Percentiles rank a stretch among this genome's conserved stretches.
These are phyloP conservation scores for Pantherophis vulpinus DNA, from an alignment of 2,797 vertebrate genomes.

Conservation along the genomic window DNA sequence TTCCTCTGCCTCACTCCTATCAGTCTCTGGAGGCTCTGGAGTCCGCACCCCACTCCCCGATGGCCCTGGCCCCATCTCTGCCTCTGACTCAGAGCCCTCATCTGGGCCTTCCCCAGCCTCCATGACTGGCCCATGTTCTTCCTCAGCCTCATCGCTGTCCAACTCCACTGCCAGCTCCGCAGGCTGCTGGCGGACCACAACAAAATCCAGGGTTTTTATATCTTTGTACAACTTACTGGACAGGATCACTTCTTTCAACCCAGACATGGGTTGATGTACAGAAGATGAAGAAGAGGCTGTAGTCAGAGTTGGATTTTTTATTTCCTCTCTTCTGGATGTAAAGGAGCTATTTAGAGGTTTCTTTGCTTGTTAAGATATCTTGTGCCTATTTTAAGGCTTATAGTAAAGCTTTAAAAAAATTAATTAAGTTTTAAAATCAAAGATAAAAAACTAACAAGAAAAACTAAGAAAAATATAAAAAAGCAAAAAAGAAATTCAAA, in stretches of 20 bases:
- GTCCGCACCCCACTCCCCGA: no score
- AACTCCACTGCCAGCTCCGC: no score
- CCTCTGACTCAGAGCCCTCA: no score
- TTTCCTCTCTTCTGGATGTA: neutral
- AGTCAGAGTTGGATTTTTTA: neutral
- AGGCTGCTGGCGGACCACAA: no score
- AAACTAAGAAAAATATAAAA: neutral
- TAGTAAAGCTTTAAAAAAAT: neutral
- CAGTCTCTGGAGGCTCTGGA: no score
- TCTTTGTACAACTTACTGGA: neutral
- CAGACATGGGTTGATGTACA: neutral
- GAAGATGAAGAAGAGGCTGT: neutral
- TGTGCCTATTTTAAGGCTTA: neutral
- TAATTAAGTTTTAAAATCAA: neutral
- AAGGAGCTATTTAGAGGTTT: neutral
- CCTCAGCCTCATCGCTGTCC: no score
- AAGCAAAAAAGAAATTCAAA: neutral
- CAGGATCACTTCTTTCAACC: neutral
- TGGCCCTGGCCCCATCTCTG: no score
- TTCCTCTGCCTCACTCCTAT: no score
- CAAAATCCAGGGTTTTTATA: neutral
- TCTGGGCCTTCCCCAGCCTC: no score
- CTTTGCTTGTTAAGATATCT: neutral
- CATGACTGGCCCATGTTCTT: no score
- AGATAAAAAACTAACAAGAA: neutral